Evolutionary conservation across 2,797 vertebrate species (phyloP).

Genomic region (Malurus splendens): DNA sequence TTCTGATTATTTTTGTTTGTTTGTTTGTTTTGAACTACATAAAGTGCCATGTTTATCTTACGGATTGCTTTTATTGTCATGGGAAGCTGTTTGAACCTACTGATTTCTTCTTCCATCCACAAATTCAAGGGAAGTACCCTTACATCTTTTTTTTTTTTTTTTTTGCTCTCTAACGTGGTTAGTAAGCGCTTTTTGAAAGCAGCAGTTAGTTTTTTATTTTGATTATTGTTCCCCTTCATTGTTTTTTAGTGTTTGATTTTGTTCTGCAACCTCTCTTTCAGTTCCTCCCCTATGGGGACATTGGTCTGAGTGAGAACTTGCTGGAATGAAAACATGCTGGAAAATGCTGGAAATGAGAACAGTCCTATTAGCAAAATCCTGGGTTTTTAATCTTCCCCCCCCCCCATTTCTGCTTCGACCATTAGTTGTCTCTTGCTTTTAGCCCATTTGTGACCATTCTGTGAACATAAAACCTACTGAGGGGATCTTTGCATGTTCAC

Average conservation of each 20-base stretch:
- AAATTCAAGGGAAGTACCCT: neutral
- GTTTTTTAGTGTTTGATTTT: neutral
- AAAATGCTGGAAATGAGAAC: neutral
- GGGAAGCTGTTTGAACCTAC: neutral
- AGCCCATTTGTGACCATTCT: neutral
- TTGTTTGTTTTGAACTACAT: neutral
- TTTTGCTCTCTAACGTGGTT: neutral
- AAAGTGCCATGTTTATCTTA: neutral
- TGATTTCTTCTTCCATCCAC: neutral
- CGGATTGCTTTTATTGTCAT: neutral
- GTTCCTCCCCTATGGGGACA: neutral
- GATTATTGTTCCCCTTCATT: neutral
- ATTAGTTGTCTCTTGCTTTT: neutral
- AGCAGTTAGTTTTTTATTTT: neutral
- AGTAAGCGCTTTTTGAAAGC: neutral
- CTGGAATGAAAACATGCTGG: neutral
- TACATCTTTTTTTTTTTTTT: neutral
- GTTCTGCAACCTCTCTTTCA: neutral
- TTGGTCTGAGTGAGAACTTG: neutral
- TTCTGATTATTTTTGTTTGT: neutral
- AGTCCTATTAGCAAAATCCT: neutral
- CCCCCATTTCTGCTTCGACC: neutral
- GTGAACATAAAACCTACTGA: neutral
- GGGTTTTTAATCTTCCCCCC: neutral
- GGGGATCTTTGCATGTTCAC: neutral